phyloP scores from a whole-genome alignment of 1,140 invertebrate genomes.

The Eubasilissa regina region DNA sequence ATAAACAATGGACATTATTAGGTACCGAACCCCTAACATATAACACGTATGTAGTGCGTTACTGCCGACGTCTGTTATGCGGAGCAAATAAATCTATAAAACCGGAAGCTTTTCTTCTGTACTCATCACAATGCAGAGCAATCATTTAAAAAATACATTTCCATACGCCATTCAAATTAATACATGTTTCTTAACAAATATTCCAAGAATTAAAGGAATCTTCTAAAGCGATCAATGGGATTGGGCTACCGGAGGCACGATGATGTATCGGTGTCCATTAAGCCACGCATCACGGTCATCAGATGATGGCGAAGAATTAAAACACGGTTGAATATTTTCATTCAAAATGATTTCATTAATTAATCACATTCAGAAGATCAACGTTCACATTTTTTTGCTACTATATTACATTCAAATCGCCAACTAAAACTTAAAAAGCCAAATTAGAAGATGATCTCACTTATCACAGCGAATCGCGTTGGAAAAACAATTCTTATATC shows the following conservation, averaged over 20 bases:
- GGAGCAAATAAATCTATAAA: no score
- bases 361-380: constrained; percentile 13
- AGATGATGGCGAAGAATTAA: constrained; percentile 21
- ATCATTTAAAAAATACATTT: constrained; percentile 5
- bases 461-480: not conserved
- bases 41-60: no score
- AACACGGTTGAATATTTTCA: constrained; percentile 12
- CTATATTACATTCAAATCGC: not conserved
- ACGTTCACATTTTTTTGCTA: not conserved
- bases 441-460: constrained; percentile 8
- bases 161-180: constrained; percentile 5
- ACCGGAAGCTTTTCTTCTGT: not conserved
- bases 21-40: no score
- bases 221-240: constrained; percentile 10
- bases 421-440: no score
- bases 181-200: constrained; percentile 12
- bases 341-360: constrained; percentile 26
- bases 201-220: constrained; percentile 6
- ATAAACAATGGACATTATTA: no score
- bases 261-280: not conserved
- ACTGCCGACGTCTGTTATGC: no score
- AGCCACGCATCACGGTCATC: not conserved
- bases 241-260: not conserved
- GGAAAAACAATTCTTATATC: no score
- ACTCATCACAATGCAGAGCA: not conserved